phyloP scores from a whole-genome alignment of 2,797 vertebrate species.

The Coreius guichenoti region DNA sequence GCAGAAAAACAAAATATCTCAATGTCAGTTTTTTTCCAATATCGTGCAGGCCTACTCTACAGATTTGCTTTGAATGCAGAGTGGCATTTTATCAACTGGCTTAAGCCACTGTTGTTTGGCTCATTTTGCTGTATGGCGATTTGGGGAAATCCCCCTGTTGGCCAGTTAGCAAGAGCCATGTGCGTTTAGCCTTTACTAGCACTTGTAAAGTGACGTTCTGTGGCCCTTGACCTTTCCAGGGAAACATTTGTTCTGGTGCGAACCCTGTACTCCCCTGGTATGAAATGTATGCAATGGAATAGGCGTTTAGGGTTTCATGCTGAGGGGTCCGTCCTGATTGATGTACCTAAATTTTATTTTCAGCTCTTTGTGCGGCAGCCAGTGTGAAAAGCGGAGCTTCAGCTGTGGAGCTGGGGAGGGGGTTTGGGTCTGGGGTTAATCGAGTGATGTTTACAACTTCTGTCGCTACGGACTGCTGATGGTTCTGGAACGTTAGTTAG shows the following conservation, averaged over 20 bases:
- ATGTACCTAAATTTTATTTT: conserved; percentile 82
- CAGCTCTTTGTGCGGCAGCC: conserved; percentile 81
- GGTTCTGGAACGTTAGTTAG: conserved; percentile 77
- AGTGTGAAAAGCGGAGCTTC: conserved; percentile 61
- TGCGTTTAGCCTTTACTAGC: conserved; percentile 46
- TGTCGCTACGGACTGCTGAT: conserved; percentile 73
- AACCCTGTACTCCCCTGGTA: conserved; percentile 77
- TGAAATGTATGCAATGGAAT: conserved; percentile 79
- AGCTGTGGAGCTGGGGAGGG: conserved; percentile 41
- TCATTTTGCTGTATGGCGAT: conserved; percentile 7
- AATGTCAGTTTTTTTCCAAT: too few species aligned
- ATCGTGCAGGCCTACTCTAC: too few species aligned
- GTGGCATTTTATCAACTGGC: not conserved
- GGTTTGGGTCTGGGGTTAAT: conserved; percentile 63
- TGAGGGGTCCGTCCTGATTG: conserved; percentile 75
- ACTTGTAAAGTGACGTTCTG: conserved; percentile 59
- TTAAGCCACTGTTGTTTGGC: not conserved
- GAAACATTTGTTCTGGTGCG: conserved; percentile 81
- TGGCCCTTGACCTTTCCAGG: conserved; percentile 83
- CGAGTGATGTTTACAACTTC: conserved; percentile 74
- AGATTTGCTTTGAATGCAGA: too few species aligned
- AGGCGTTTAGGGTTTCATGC: conserved; percentile 82
- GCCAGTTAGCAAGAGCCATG: conserved; percentile 21
- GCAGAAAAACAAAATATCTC: too few species aligned
- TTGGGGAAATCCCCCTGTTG: conserved; percentile 42